A percentile compares a stretch with the other conserved stretches of the same genome.
Conservation (phyloP, 2,888 invertebrate genomes). For the Cacoxenus indagator region DNA sequence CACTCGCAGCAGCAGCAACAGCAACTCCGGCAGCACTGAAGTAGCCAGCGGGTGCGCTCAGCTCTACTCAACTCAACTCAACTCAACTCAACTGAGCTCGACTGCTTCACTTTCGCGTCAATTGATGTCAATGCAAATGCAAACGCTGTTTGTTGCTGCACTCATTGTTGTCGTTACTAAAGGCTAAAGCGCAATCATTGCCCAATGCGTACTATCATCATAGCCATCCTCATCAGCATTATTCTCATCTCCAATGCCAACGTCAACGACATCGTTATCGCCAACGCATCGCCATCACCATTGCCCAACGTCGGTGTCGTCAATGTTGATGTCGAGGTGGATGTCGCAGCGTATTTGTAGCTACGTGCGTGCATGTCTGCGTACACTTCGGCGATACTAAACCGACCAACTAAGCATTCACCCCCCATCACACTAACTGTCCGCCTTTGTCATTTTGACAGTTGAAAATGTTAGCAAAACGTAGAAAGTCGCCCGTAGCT, state of each 20-base stretch:
- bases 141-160: not conserved
- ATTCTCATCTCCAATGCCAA: not conserved
- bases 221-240: not conserved
- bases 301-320: not conserved
- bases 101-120: not conserved
- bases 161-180: not conserved
- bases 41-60: not conserved
- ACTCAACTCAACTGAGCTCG: not conserved
- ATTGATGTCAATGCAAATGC: not conserved
- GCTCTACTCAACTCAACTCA: not conserved
- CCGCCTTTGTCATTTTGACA: not conserved
- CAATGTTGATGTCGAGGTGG: not conserved
- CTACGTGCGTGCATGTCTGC: not conserved
- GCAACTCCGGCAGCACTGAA: not conserved
- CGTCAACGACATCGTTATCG: not conserved
- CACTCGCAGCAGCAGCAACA: not conserved
- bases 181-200: not conserved
- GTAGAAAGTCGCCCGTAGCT: not conserved
- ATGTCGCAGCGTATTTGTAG: slow-evolving; percentile 9
- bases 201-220: not conserved
- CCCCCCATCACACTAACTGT: not conserved
- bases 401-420: not conserved
- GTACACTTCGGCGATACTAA: not conserved
- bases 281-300: not conserved
- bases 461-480: not conserved